These are phyloP conservation scores for Poecilia picta DNA, from an alignment of 2,797 vertebrate species.

Conservation along the genomic window DNA sequence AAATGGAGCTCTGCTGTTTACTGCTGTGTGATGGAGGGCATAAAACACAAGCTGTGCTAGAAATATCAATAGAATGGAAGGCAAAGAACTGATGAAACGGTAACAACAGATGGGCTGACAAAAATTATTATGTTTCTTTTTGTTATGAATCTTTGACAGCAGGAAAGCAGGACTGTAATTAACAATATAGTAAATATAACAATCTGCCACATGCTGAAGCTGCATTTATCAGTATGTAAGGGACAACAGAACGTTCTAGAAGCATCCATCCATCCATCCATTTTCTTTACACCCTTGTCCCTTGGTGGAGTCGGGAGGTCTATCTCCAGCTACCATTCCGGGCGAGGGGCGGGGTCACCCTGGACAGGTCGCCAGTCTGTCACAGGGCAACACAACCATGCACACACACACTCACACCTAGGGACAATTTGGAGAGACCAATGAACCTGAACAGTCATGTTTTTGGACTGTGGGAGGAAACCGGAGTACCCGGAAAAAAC, in stretches of 20 bases:
- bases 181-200: neutral
- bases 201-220: neutral
- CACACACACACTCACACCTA: too few species aligned
- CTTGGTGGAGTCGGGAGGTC: too few species aligned
- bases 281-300: too few species aligned
- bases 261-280: too few species aligned
- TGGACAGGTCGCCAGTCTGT: too few species aligned
- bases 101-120: conserved; percentile 8
- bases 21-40: conserved; percentile 57
- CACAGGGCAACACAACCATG: too few species aligned
- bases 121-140: neutral
- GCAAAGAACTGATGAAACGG: conserved; percentile 27
- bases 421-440: too few species aligned
- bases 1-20: conserved; percentile 56
- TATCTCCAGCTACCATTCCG: too few species aligned
- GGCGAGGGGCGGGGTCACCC: too few species aligned
- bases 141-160: neutral
- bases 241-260: neutral
- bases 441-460: too few species aligned
- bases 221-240: neutral
- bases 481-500: too few species aligned
- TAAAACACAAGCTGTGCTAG: conserved; percentile 51
- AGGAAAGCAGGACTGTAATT: neutral
- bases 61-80: conserved; percentile 47
- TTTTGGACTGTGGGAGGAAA: too few species aligned